Evolutionary conservation across 2,113 vertebrate species (phyloP).

Genomic region (Chamaetylas fuelleborni): DNA sequence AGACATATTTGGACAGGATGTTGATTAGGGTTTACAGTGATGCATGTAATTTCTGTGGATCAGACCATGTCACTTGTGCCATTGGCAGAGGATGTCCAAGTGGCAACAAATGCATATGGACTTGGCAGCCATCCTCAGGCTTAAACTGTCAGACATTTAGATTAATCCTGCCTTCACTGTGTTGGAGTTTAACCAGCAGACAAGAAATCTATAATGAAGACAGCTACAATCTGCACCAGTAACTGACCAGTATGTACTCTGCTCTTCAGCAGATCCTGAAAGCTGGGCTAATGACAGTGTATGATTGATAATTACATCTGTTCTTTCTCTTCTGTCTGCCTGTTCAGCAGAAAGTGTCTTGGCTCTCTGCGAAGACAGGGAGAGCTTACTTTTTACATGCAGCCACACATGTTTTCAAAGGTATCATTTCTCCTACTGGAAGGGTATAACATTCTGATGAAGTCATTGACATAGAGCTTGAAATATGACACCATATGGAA

Average conservation of each 20-base stretch:
- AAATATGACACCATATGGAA: conserved; percentile 63
- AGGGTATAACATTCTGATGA: conserved; percentile 69
- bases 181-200: background rate
- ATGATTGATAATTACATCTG: conserved; percentile 71
- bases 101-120: background rate
- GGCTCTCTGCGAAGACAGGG: conserved; percentile 48
- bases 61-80: background rate
- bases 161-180: background rate
- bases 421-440: conserved; percentile 31
- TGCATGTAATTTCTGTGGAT: background rate
- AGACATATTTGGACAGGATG: background rate
- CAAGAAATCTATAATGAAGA: background rate
- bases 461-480: conserved; percentile 67
- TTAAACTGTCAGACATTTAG: background rate
- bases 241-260: background rate
- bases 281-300: conserved; percentile 27
- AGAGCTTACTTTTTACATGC: conserved; percentile 68
- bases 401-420: conserved; percentile 60
- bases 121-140: background rate
- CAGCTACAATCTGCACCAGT: background rate
- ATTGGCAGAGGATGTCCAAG: background rate
- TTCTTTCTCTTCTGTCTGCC: conserved; percentile 62
- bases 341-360: conserved; percentile 65
- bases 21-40: background rate
- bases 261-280: background rate